A percentile compares a stretch with the other conserved stretches of the same genome.
Conservation (phyloP, 2,113 vertebrate genomes). For the Eudyptes chrysolophus region DNA sequence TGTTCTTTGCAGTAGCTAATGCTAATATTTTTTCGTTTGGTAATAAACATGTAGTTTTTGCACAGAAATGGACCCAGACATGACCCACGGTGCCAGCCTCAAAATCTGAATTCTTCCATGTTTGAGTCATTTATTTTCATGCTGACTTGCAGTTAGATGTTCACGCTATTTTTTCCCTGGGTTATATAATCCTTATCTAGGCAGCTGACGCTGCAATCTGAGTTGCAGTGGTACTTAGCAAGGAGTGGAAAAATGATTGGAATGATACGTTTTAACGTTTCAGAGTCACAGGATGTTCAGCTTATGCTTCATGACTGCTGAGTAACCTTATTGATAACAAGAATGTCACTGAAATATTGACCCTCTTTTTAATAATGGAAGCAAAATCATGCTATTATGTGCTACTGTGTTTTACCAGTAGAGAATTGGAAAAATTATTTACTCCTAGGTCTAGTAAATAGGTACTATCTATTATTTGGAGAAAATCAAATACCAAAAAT, state of each 20-base stretch:
- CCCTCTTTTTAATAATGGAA: background rate
- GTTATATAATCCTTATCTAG: conserved; percentile 54
- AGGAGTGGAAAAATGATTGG: conserved; percentile 9
- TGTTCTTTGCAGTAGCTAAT: background rate
- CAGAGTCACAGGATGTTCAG: conserved; percentile 9
- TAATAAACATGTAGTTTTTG: background rate
- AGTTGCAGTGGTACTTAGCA: conserved; percentile 34
- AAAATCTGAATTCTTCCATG: background rate
- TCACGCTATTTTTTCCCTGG: conserved; percentile 7
- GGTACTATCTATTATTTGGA: background rate
- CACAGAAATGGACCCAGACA: background rate
- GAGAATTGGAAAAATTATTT: conserved; percentile 3
- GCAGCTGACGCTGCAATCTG: conserved; percentile 53
- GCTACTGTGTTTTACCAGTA: background rate
- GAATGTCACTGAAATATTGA: conserved; percentile 21
- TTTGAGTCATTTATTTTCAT: conserved; percentile 33
- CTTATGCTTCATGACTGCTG: conserved; percentile 7
- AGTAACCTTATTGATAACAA: background rate
- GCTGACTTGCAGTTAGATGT: conserved; percentile 54
- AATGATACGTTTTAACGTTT: conserved; percentile 1
- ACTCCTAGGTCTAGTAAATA: background rate
- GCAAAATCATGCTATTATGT: background rate
- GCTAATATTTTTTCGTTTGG: background rate
- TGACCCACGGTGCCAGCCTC: background rate
- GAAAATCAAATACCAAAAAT: conserved; percentile 12